Base-by-base conservation (phyloP, 2,888 invertebrate species). In the Cheilosia variabilis region DNA sequence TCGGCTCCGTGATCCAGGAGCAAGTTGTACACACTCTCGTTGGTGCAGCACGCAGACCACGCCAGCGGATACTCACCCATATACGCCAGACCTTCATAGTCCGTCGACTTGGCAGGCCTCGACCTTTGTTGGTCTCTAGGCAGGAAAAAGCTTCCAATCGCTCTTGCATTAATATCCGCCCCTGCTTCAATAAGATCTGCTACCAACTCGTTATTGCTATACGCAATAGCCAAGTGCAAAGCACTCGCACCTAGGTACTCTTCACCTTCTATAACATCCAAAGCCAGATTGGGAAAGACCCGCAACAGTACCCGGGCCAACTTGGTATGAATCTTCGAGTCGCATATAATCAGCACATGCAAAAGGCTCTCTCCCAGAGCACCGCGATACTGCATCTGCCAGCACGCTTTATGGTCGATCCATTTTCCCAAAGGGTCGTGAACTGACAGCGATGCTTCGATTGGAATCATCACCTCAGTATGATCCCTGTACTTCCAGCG, bases 11-110 rank as follows among this genome's bases (percentile, higher is more conserved):
- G 95, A 89, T 98, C 98, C 69, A 99, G 93, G 2, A 99, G 94
- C 81, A 98, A 94, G 93, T 99, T 99, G 91, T 99, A 99, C 13
- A 98, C 98, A 65, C 98, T 97, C 92, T 99, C 98, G 91, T 98
- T 98, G 80, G 98, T 98, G 90, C 98, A 97, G 92, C 99, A 99
- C 0, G 99, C 99, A 0, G 99, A 97, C 97, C 99, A 99, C 0
- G 99, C 97, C 68, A 99, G 93, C 0, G 99, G 99, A 91, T 97
- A 99, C 91, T 99, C 99, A 0, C 99, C 99, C 87, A 99, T 94
- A 92, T 99, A 99, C 0, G 99, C 98, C 88, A 98, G 94, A 1
- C 99, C 99, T 93, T 98, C 98, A 93, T 98, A 99, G 91, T 98
- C 98, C 0, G 98, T 98, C 89, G 95, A 95, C 88, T 96, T 95